phyloP scores from a whole-genome alignment of 2,797 vertebrate species.

The Micrastur ruficollis region DNA sequence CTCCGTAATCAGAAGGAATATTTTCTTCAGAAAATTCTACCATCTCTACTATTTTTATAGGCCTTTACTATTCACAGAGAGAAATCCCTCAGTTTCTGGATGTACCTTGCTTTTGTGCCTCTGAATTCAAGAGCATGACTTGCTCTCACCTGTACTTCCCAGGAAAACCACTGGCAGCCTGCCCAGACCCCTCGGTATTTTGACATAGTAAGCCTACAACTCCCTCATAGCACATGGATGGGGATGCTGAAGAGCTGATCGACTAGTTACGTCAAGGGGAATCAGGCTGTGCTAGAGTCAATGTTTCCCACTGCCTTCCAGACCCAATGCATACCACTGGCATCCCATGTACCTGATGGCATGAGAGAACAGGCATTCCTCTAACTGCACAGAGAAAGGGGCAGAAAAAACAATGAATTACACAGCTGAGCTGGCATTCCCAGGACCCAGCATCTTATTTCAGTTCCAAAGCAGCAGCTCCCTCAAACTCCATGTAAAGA shows the following conservation, averaged over 20 bases:
- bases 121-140: not conserved
- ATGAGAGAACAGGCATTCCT: not conserved
- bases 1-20: not conserved
- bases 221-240: not conserved
- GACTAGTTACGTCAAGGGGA: not conserved
- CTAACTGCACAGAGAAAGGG: not conserved
- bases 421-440: not conserved
- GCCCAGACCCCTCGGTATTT: not conserved
- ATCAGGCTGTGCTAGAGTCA: not conserved
- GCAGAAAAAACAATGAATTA: not conserved
- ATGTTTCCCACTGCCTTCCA: accelerated
- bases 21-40: not conserved
- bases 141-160: not conserved
- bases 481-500: not conserved
- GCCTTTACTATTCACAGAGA: not conserved
- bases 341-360: not conserved
- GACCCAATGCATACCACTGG: not conserved
- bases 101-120: not conserved
- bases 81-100: not conserved
- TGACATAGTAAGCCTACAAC: not conserved
- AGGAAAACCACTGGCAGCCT: not conserved
- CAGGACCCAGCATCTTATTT: not conserved
- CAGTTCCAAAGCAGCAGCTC: not conserved
- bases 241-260: not conserved
- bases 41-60: not conserved